Evolutionary conservation across 2,888 invertebrate species (phyloP), one percentile per base, ranked within the genome.

Genomic region (Phaedon cochleariae): DNA sequence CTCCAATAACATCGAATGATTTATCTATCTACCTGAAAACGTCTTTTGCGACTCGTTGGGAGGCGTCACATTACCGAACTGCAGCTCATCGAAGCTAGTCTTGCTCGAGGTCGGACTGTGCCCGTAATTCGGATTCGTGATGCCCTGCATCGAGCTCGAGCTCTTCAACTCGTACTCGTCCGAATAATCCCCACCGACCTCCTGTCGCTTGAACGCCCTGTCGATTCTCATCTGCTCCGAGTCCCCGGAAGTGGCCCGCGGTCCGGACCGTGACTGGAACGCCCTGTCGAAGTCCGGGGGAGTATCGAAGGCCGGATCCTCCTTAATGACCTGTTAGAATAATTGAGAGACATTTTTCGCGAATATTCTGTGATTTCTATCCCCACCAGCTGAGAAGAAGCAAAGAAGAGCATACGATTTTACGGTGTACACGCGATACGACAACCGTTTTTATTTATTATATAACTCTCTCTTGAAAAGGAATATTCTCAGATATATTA

Each of bases 71-170:
- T 70, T 74, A 3, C 74, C 74, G 52, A 78, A 75, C 58, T 77
- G 76, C 37, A 79, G 64, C 63, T 77, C 74, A 15, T 79, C 76
- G 65, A 78, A 67, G 62, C 79, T 79, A 9, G 75, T 77, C 57
- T 76, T 73, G 59, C 80, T 80, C 0, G 80, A 79, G 10, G 79
- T 77, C 0, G 81, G 80, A 22, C 77, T 81, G 59, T 77, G 77
- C 2, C 81, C 80, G 64, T 84, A 84, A 69, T 84, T 84, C 0
- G 83, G 83, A 70, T 84, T 84, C 0, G 81, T 80, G 60, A 84
- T 84, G n/a, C 83, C 83, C 60, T 83, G 81, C 74, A 82, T 68
- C 2, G 79, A 79, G n/a, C 68, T 73, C 26, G 79, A 79, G 34
- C 73, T 64, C 58, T 73, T 76, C 26, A 79, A 46, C 18, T 78